Base-by-base conservation (phyloP, 1,140 invertebrate genomes). In the Branchinecta lynchi region DNA sequence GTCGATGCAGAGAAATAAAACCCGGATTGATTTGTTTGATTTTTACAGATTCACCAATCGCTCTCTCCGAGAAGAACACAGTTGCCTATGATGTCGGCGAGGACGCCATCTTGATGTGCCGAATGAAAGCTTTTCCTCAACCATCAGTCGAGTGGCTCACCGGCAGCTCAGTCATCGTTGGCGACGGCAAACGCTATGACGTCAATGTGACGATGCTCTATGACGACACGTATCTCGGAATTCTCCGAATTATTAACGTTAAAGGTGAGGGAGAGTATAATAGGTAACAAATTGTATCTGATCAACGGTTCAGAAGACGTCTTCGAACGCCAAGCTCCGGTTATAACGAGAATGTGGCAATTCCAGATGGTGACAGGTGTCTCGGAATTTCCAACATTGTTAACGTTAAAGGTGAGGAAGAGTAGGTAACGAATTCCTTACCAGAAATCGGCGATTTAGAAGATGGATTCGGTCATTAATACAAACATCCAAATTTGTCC, bases 111-210 rank as follows among this genome's bases (percentile, higher is more conserved):
- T 86, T 96, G 9, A 82, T 87, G 3, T 96, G 92, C 77, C 85
- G 87, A 75, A 90, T 95, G 3, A 89, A 92, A 76, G 90, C 92
- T 0, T 95, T 90, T 79, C 92, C 92, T 0, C 88, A 89, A 75
- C 91, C 92, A 0, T 89, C 90, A 75, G 93, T 95, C 77, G 89
- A 93, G 73, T 96, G 92, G 92, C 89, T 84, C 72, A 92, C 85
- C 72, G 86, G 85, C 7, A 89, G 89, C 75, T 79, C 81, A 0
- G 84, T 86, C 17, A 0, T 86, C 86, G 0, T 77, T 90, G 8
- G 83, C 87, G 70, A 86, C 86, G 72, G 86, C 86, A 0, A 81
- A 82, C 0, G 87, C 87, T 94, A 93, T 76, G 86, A 90, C 71
- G 89, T 90, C 1, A 89, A 87, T 60, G 87, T 88, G 0, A 89